Base-by-base conservation (phyloP, 2,888 invertebrate species). In the Drosophila koepferae region DNA sequence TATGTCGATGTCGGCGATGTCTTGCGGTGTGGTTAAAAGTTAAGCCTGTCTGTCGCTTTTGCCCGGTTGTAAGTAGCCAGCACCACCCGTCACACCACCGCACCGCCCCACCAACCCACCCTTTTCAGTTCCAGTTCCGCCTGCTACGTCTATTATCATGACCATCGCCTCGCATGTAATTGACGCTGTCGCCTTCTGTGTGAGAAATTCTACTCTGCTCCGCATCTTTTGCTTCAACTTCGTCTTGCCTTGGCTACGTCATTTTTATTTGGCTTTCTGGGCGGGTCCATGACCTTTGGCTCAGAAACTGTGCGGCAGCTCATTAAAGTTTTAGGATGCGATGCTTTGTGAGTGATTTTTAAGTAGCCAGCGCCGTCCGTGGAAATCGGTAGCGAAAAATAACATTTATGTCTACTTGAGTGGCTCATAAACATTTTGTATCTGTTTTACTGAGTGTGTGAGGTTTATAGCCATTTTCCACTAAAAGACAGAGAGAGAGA, bases 21-120 rank as follows among this genome's bases (percentile, higher is more conserved):
- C 72, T 74, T 64, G 70, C 74, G 70, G 66, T 77, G 89, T 87
- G 90, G 85, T 82, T 86, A 77, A 82, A 90, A 85, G 90, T 85
- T 88, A 85, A 90, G 85, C 86, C 74, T 77, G 67, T 80, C 77
- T 77, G 67, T 80, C 77, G 43, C 55, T 49, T 18, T 61, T 41
- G 79, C 44, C 65, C 80, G 63, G 63, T 67, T 65, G 66, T 70
- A 77, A 89, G 81, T 68, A 60, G 61, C 75, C 43, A 62, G 44
- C 62, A 48, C 63, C 58, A 58, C 4, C 31, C 34, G n/a, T 23
- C 34, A 28, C n/a, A 16, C 8, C 46, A 31, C 28, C 10, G 38
- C 36, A 5, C 44, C 51, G 44, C 43, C 10, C 63, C 18, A n/a
- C n/a, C 23, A 9, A 6, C 44, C 53, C 12, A 34, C 23, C 44